A percentile compares a stretch with the other conserved stretches of the same genome.
Evolutionary conservation across 2,888 invertebrate species (phyloP).

Genomic region (Ctenicera cuprea): DNA sequence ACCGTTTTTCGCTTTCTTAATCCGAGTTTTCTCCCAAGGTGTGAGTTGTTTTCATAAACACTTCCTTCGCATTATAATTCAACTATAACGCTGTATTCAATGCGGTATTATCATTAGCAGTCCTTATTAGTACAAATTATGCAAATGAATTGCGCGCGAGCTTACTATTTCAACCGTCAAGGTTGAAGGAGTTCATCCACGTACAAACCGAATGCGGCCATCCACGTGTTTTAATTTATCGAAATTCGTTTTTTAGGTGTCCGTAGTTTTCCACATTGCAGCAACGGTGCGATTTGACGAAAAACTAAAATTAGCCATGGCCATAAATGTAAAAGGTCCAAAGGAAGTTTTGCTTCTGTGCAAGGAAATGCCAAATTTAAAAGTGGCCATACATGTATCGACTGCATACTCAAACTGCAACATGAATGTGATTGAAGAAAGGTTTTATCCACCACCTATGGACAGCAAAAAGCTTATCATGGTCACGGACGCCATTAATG

Average conservation of each 20-base stretch:
- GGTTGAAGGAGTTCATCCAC: conserved; percentile 22
- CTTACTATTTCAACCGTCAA: conserved; percentile 22
- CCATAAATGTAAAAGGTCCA: conserved; percentile 84
- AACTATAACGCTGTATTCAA: conserved; percentile 23
- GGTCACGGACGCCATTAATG: conserved; percentile 74
- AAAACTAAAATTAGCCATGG: conserved; percentile 81
- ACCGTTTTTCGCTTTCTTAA: conserved; percentile 36
- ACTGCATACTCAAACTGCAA: conserved; percentile 77
- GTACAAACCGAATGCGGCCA: conserved; percentile 10
- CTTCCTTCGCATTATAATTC: conserved; percentile 31
- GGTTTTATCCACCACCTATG: conserved; percentile 74
- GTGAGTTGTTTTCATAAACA: conserved; percentile 33
- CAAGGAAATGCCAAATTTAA: conserved; percentile 79
- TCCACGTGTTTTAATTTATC: neutral
- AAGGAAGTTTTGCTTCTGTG: conserved; percentile 80
- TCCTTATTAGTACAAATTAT: conserved; percentile 40
- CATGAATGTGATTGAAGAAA: conserved; percentile 54
- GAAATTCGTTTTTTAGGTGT: conserved; percentile 61
- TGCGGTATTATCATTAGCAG: conserved; percentile 37
- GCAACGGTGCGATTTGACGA: conserved; percentile 83
- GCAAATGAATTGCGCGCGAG: conserved; percentile 26
- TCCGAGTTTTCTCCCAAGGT: conserved; percentile 17
- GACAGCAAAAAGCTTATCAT: conserved; percentile 74
- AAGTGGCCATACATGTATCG: conserved; percentile 77
- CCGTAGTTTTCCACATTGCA: conserved; percentile 76